Conservation (phyloP, 2,888 invertebrate species). For the Lasioglossum zephyrum region DNA sequence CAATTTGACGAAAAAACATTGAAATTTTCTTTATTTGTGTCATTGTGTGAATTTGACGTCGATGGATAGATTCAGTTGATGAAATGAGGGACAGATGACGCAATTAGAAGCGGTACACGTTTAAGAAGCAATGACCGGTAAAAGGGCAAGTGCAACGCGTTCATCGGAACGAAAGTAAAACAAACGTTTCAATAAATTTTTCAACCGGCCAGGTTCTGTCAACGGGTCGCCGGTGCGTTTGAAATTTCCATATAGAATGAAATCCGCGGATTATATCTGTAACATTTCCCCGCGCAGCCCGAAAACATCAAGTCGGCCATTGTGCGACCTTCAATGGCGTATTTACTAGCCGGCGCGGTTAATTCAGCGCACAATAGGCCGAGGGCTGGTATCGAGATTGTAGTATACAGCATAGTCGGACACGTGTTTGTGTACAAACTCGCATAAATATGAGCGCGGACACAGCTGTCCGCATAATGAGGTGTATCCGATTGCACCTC, state of each 20-base stretch:
- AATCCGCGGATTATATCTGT: neutral
- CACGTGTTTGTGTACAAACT: slow-evolving; percentile 23
- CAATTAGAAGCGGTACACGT: too few species aligned
- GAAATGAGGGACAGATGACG: too few species aligned
- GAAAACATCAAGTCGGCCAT: slow-evolving; percentile 22
- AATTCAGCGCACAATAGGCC: slow-evolving; percentile 8
- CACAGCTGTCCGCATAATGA: slow-evolving; percentile 26
- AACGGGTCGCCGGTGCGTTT: neutral
- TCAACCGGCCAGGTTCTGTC: neutral
- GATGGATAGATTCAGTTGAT: too few species aligned
- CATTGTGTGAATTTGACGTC: too few species aligned
- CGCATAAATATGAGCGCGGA: slow-evolving; percentile 31
- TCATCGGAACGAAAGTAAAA: neutral
- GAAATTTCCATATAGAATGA: neutral
- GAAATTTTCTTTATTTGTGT: too few species aligned
- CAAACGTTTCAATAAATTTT: neutral
- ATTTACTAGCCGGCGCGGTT: slow-evolving; percentile 16
- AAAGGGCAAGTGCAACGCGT: neutral
- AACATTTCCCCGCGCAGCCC: slow-evolving; percentile 5
- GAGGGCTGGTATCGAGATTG: slow-evolving; percentile 13
- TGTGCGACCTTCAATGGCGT: slow-evolving; percentile 15
- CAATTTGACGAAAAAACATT: too few species aligned
- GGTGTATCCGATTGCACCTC: neutral
- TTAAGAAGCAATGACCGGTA: neutral
- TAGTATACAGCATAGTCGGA: neutral